Base-by-base conservation (phyloP, 2,888 invertebrate species). In the Plebejus anna region DNA sequence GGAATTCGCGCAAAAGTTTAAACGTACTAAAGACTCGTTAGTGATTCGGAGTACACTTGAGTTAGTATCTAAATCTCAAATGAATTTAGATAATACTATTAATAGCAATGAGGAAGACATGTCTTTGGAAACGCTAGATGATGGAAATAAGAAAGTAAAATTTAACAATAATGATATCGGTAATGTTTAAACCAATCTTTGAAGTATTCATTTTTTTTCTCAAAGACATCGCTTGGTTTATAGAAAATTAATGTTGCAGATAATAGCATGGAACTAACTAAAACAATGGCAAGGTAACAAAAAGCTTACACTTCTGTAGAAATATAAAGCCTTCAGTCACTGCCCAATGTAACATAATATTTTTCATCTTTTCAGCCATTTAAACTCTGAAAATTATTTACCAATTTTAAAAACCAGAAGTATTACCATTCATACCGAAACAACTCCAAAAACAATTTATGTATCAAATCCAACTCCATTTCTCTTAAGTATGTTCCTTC, bases 131-230 rank as follows among this genome's bases (percentile, higher is more conserved):
- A 80, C 80, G 77, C 78, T 78, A 75, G 86, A 87, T 78, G 88
- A 85, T 78, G 84, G 81, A 77, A 82, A 83, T 80, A 88, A 88
- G 89, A 88, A 86, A 87, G 89, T 90, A 82, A 87, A 86, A 84
- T 88, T 90, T 88, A 87, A 86, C 83, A 72, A 83, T 82, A 81
- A 82, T 81, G 82, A 84, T 80, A 82, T 85, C 79, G 91, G 91
- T 91, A 91, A 90, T 85, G 80, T 77, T 81, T 80, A 75, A 71
- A 70, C 57, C 42, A 38, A 70, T 73, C 77, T 73, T 78, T 75
- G 6, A 59, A 55, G 32, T 61, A 9, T 61, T 55, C 11, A 22
- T 51, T 47, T 51, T 55, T 55, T 59, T 55, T 32, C 32, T 16
- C 47, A 42, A 42, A 36, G 11, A 47, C 16, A 51, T 72, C 9